Percentiles rank a stretch among this genome's conserved stretches.
Evolutionary conservation across 2,797 vertebrate species (phyloP).

Genomic region (Limnodromus scolopaceus): DNA sequence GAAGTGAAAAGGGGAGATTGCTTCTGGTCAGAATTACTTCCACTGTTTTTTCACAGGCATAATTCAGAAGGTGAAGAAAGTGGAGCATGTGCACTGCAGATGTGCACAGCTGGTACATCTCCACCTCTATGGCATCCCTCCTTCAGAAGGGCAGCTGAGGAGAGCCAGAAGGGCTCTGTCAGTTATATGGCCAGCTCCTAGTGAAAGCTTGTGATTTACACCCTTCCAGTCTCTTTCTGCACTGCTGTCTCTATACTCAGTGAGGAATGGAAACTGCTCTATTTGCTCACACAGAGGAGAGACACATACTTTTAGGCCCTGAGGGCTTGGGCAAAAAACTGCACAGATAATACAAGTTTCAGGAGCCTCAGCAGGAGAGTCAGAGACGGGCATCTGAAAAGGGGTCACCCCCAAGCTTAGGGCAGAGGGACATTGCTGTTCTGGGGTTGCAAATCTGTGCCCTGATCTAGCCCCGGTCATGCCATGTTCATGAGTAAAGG

Average conservation of each 20-base stretch:
- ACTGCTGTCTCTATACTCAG: background rate
- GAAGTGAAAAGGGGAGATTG: background rate
- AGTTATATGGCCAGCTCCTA: background rate
- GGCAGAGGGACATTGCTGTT: background rate
- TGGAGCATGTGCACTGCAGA: background rate
- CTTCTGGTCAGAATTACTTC: background rate
- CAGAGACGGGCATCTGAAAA: background rate
- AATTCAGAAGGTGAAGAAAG: slow-evolving; percentile 15
- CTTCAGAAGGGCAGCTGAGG: background rate
- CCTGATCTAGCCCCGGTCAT: background rate
- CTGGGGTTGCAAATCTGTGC: background rate
- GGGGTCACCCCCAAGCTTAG: background rate
- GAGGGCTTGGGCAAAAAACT: background rate
- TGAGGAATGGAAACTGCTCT: background rate
- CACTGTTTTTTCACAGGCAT: background rate
- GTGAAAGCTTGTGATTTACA: background rate
- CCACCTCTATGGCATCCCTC: background rate
- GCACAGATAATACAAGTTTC: background rate
- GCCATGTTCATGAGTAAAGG: background rate
- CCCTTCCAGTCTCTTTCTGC: background rate
- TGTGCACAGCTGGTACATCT: background rate
- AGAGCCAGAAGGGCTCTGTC: background rate
- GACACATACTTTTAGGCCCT: background rate
- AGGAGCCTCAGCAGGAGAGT: background rate
- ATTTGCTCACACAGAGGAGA: background rate